Evolutionary conservation across 2,113 vertebrate genomes (phyloP).

Genomic region (Microtus ochrogaster): DNA sequence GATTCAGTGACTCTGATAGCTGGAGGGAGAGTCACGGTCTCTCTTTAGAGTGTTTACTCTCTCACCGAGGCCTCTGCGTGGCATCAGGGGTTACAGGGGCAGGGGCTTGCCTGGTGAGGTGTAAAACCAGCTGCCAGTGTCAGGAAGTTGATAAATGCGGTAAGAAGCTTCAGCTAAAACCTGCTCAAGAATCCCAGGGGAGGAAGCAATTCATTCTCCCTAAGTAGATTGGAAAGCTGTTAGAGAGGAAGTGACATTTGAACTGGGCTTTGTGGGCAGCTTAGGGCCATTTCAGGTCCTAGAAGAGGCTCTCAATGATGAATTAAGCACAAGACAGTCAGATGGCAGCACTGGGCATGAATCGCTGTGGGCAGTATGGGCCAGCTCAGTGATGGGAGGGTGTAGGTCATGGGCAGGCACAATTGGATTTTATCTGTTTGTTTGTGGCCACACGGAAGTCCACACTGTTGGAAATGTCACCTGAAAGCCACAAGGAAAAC

Average conservation of each 20-base stretch:
- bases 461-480: background rate
- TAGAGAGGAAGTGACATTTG: slow-evolving; percentile 21
- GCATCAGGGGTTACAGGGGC: background rate
- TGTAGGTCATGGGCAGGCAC: too few species aligned
- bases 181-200: background rate
- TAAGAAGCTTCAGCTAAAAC: background rate
- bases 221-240: slow-evolving; percentile 8
- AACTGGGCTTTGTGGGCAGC: slow-evolving; percentile 22
- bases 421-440: background rate
- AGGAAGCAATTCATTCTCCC: slow-evolving; percentile 48
- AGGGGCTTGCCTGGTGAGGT: background rate
- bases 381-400: background rate
- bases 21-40: background rate
- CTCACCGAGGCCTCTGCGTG: background rate
- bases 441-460: background rate
- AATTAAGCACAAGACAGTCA: background rate
- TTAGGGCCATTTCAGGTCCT: background rate
- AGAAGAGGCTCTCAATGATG: background rate
- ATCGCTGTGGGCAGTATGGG: accelerated
- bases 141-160: background rate
- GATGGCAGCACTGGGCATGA: accelerated
- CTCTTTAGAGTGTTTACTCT: background rate
- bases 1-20: background rate
- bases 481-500: background rate
- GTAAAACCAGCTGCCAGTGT: background rate